Evolutionary conservation across 2,113 vertebrate species (phyloP).

Genomic region (Lampris megalopsis): DNA sequence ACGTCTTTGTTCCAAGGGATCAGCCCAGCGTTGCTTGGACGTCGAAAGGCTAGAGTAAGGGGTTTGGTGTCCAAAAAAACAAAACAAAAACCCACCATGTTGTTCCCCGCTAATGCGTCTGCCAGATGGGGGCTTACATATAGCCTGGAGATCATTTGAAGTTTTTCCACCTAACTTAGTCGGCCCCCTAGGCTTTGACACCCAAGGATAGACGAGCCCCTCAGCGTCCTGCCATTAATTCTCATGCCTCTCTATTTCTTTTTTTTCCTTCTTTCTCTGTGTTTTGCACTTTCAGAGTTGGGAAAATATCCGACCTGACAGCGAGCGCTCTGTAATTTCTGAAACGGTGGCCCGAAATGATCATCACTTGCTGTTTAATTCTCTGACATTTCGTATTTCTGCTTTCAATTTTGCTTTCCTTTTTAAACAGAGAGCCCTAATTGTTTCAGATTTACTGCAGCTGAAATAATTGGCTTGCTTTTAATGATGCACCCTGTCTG

Average conservation of each 20-base stretch:
- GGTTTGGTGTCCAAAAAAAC: conserved; percentile 10
- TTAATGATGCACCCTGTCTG: conserved; percentile 46
- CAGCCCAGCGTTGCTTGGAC: conserved; percentile 15
- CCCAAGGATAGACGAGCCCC: conserved; percentile 37
- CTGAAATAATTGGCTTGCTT: conserved; percentile 66
- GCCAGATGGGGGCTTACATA: conserved; percentile 19
- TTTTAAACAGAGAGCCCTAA: background rate
- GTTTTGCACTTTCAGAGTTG: conserved; percentile 36
- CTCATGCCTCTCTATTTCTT: conserved; percentile 28
- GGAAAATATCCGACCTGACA: conserved; percentile 35
- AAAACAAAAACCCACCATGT: conserved; percentile 13
- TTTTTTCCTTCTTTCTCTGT: background rate
- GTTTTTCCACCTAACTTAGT: conserved; percentile 52
- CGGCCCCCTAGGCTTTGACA: conserved; percentile 31
- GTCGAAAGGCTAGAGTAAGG: conserved; percentile 22
- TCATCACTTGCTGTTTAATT: conserved; percentile 53
- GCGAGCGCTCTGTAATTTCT: conserved; percentile 51
- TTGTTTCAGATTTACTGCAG: conserved; percentile 35
- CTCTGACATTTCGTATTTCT: conserved; percentile 43
- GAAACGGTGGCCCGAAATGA: conserved; percentile 32
- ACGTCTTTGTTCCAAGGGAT: conserved; percentile 28
- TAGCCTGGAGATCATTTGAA: conserved; percentile 56
- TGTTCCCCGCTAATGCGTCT: conserved; percentile 5
- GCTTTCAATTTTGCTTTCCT: background rate
- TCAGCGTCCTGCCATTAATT: conserved; percentile 22